Evolutionary conservation across 2,797 vertebrate genomes (phyloP).

Genomic region (Tolypeutes matacus): DNA sequence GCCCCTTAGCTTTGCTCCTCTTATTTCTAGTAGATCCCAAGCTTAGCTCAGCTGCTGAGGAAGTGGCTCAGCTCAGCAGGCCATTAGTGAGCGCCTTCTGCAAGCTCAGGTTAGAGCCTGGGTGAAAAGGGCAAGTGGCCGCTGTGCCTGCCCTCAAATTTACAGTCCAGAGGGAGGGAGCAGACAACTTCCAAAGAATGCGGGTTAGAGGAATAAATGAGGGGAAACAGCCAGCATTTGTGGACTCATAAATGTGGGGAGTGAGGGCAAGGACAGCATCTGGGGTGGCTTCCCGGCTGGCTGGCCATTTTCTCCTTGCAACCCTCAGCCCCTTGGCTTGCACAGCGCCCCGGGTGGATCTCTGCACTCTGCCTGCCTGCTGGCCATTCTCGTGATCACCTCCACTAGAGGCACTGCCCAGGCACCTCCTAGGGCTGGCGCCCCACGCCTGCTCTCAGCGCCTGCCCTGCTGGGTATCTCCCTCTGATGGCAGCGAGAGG

Average conservation of each 20-base stretch:
- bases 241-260: background rate
- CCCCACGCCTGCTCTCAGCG: no score
- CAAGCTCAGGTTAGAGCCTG: background rate
- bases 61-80: background rate
- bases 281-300: background rate
- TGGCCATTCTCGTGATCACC: background rate
- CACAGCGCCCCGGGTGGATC: no score
- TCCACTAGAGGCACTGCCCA: background rate
- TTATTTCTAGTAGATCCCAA: constrained; percentile 6
- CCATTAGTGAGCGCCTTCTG: background rate
- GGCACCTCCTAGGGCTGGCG: background rate
- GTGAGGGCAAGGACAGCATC: background rate
- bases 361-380: background rate
- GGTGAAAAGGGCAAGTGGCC: background rate
- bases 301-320: background rate
- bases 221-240: background rate
- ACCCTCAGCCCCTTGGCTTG: background rate
- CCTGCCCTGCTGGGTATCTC: background rate
- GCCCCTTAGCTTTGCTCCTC: background rate
- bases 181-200: background rate
- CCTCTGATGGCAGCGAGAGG: background rate
- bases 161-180: background rate
- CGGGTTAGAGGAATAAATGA: background rate
- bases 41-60: background rate
- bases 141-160: background rate